Conservation (phyloP, 1,140 invertebrate genomes). For the Leptinotarsa texana region DNA sequence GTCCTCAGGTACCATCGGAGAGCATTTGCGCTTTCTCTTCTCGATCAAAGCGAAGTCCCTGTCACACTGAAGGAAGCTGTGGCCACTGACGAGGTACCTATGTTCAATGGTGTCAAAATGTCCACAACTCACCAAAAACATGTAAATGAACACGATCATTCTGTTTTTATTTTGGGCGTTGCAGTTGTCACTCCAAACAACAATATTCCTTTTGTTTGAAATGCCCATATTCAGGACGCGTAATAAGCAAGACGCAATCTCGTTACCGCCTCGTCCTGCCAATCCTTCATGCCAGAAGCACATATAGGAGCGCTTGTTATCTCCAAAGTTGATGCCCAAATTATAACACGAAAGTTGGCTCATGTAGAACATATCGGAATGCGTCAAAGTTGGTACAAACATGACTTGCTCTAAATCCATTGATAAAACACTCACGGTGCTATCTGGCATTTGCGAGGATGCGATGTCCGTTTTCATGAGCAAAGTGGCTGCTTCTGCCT, state of each 20-base stretch:
- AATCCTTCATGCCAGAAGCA: conserved; percentile 27
- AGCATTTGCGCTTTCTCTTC: conserved; percentile 12
- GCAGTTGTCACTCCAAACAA: conserved; percentile 30
- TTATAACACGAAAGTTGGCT: conserved; percentile 34
- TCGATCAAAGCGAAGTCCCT: conserved; percentile 34
- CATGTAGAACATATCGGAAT: conserved; percentile 29
- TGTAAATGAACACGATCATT: conserved; percentile 32
- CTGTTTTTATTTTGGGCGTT: conserved; percentile 24
- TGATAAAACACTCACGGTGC: conserved; percentile 3
- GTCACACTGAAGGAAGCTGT: conserved; percentile 31
- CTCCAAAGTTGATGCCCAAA: conserved; percentile 24
- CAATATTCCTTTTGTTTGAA: conserved; percentile 21
- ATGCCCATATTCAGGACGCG: conserved; percentile 23
- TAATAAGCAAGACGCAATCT: conserved; percentile 29
- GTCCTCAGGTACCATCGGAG: conserved; percentile 27
- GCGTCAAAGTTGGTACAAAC: conserved; percentile 31
- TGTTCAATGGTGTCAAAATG: conserved; percentile 36
- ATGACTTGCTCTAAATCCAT: conserved; percentile 31
- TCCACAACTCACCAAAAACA: conserved; percentile 33
- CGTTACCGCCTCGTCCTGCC: conserved; percentile 29
- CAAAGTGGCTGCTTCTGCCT: conserved; percentile 14
- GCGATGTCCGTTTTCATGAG: conserved; percentile 18
- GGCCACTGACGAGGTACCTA: conserved; percentile 31
- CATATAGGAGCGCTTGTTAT: conserved; percentile 28
- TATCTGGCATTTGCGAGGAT: conserved; percentile 8